phyloP scores from a whole-genome alignment of 2,113 vertebrate species.

The Camelus bactrianus region DNA sequence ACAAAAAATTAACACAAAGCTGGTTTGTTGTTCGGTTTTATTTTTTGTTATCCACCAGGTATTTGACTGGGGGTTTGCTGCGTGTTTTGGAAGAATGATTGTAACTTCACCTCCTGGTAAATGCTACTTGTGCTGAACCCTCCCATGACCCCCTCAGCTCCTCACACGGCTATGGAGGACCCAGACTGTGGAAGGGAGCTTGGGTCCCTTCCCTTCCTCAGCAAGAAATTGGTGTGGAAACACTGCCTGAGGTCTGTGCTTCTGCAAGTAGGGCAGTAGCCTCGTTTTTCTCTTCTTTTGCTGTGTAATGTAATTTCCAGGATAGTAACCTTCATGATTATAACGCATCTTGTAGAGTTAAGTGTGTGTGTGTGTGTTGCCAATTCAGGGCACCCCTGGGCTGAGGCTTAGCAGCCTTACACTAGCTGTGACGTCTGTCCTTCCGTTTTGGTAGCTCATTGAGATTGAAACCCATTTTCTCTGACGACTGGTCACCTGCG shows the following conservation, averaged over 20 bases:
- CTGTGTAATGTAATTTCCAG: not conserved
- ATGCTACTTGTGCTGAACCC: not conserved
- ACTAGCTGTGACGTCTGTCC: not conserved
- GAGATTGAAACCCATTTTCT: not conserved
- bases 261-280: not conserved
- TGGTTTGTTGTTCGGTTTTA: not conserved
- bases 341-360: not conserved
- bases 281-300: not conserved
- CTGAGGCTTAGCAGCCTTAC: not conserved
- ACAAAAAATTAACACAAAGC: not conserved
- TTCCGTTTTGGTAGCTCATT: not conserved
- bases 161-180: not conserved
- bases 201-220: not conserved
- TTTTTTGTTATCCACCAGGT: not conserved
- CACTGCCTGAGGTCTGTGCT: too few species aligned
- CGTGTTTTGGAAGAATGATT: not conserved
- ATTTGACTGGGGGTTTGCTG: not conserved
- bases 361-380: not conserved
- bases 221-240: not conserved
- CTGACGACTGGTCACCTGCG: fast-evolving
- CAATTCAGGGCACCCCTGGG: not conserved
- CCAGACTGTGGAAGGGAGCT: not conserved
- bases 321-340: fast-evolving
- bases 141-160: not conserved
- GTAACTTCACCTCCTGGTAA: not conserved